Evolutionary conservation across 2,113 vertebrate species (phyloP).

Genomic region (Neotoma lepida): DNA sequence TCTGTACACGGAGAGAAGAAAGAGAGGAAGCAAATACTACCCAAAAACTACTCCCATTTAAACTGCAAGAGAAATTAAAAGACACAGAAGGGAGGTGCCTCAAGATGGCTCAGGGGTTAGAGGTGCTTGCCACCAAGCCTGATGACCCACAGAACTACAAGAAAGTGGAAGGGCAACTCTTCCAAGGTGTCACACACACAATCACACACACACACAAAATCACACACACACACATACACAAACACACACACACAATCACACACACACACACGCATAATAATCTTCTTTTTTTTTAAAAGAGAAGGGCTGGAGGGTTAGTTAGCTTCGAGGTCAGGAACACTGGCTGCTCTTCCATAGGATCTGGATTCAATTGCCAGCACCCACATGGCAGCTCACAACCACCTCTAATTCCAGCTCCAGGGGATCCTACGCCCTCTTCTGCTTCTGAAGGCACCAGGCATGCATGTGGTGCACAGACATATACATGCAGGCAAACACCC

Average conservation of each 20-base stretch:
- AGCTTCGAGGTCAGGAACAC: neutral
- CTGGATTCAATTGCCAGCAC: neutral
- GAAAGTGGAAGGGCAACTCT: too few relatives aligned
- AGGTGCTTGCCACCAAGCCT: too few relatives aligned
- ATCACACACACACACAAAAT: neutral
- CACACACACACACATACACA: neutral
- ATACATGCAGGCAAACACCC: neutral
- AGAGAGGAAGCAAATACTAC: conserved; percentile 30
- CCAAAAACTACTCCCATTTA: conserved; percentile 45
- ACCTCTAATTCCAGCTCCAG: neutral
- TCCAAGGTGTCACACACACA: neutral
- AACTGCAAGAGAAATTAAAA: conserved; percentile 19
- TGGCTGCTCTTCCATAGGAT: neutral
- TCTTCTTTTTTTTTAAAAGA: neutral
- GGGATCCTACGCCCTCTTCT: neutral
- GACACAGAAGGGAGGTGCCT: neutral
- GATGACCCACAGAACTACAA: neutral
- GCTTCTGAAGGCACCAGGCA: neutral
- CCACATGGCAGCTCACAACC: neutral
- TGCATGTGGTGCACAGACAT: neutral
- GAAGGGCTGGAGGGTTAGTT: neutral
- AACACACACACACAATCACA: neutral
- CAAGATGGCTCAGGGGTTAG: neutral
- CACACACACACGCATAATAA: neutral
- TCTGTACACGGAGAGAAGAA: neutral